Evolutionary conservation across 1,140 invertebrate genomes (phyloP).

Genomic region (Drosophila lowei): DNA sequence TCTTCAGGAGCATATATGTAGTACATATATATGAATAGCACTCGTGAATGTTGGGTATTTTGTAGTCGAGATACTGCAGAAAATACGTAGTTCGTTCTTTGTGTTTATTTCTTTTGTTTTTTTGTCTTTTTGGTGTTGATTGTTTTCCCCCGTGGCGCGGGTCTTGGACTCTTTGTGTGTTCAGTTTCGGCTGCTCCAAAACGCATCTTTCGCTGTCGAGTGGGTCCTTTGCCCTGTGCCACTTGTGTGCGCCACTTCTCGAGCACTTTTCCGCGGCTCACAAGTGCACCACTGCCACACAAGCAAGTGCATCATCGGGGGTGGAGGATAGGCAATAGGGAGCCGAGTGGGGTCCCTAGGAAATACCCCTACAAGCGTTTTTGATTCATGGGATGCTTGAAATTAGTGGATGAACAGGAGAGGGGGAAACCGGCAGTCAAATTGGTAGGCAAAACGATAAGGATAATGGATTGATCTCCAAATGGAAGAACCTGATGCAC

Average conservation of each 20-base stretch:
- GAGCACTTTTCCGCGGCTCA: slow-evolving; percentile 24
- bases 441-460: not conserved
- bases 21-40: no score
- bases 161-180: not conserved
- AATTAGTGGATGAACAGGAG: slow-evolving; percentile 4
- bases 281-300: slow-evolving; percentile 24
- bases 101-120: not conserved
- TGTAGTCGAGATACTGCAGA: no score
- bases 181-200: slow-evolving; percentile 16
- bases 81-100: slow-evolving; percentile 1
- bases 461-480: not conserved
- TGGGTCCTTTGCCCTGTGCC: slow-evolving; percentile 58
- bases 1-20: no score
- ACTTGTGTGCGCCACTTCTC: slow-evolving; percentile 55
- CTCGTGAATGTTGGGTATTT: not conserved
- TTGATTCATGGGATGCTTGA: slow-evolving; percentile 10
- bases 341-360: not conserved
- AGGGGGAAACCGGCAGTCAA: not conserved
- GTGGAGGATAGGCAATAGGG: not conserved
- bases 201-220: slow-evolving; percentile 39
- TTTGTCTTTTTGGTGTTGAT: slow-evolving; percentile 27
- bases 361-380: not conserved
- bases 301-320: not conserved
- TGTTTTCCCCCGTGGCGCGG: slow-evolving; percentile 42
- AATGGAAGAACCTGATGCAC: no score